Base-by-base conservation (phyloP, 2,797 vertebrate genomes). In the Podargus strigoides region DNA sequence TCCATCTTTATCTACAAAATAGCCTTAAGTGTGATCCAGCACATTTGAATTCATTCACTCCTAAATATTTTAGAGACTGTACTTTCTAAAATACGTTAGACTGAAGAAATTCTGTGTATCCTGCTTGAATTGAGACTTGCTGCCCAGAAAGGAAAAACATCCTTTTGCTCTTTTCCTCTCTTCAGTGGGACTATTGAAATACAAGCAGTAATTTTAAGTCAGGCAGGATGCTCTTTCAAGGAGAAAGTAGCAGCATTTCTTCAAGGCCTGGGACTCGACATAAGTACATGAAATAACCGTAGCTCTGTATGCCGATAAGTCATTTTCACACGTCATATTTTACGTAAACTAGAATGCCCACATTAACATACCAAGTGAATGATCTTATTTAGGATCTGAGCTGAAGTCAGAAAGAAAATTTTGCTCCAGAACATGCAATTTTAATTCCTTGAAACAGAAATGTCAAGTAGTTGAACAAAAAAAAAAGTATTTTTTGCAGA, bases 381-480 rank as follows among this genome's bases (percentile, higher is more conserved):
- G 32, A 92, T 90, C 84, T 93, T 85, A 68, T 74, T 67, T 95
- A 85, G 66, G 75, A 81, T 83, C 89, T 93, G 58, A 87, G 28
- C 14, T 89, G 47, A 94, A 97, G 78, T 67, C 86, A 94, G 56
- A 69, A 95, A 92, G 82, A 96, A 90, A 91, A 79, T 86, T 80
- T 86, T 87, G 83, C 44, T 83, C 21, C 30, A 17, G 21, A 89
- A 90, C 60, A 89, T 79, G 67, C 87, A 93, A 50, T 67, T 93
- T 89, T 93, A 87, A 94, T 63, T 94, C 84, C 44, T 78, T 87
- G 36, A 88, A 95, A 87, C 56, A 69, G n/a, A 92, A 96, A 49
- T 55, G 37, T 90, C 93, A 96, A 94, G 97, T 94, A 91, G 73
- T 83, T 93, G 89, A 67, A 74, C 49, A 95, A 93, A 96, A 96